Evolutionary conservation across 1,140 invertebrate genomes (phyloP), one percentile per base, ranked within the genome.

Genomic region (Venturia canescens): DNA sequence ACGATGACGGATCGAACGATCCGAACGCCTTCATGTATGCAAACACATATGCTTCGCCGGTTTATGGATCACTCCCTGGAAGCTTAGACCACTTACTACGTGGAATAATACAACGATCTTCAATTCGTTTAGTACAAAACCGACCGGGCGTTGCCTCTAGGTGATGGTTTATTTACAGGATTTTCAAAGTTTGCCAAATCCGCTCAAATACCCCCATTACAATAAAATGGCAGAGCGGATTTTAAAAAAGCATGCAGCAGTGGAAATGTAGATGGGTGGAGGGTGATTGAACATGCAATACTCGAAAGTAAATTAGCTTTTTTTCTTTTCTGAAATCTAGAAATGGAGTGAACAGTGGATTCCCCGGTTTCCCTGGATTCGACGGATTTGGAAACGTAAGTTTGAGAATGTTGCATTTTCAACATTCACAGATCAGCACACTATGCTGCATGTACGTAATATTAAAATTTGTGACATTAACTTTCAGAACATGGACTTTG

Each of bases 21-120:
- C 84, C 83, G 1, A 82, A 81, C 50, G 80, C 80, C 18, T 67
- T 48, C 76, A 29, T 79, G 26, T 81, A 83, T 18, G 67, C 70
- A 16, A 80, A 83, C 18, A 79, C 80, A 27, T 69, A 82, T 31
- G 63, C 66, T n/a, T 75, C 78, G n/a, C 69, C 81, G 1, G 60
- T 67, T 53, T 69, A 38, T 21, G 82, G 69, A 57, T 71, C 77
- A 38, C 18, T 69, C 27, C 29, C 80, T 15, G 57, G 69, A 27
- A 48, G 44, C 3, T 31, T 82, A 15, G 23, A 26, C 27, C 23
- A 63, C n/a, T 5, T 23, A 23, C 21, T 4, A 7, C 26, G 7
- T 69, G 29, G 66, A 69, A 3, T 15, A 69, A 69, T 69, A 4
- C 57, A 44, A 44, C 75, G 44, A 44, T 31, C 29, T 50, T 44